A percentile compares a stretch with the other conserved stretches of the same genome.
Conservation (phyloP, 2,113 vertebrate species). For the Hydrolagus affinis region DNA sequence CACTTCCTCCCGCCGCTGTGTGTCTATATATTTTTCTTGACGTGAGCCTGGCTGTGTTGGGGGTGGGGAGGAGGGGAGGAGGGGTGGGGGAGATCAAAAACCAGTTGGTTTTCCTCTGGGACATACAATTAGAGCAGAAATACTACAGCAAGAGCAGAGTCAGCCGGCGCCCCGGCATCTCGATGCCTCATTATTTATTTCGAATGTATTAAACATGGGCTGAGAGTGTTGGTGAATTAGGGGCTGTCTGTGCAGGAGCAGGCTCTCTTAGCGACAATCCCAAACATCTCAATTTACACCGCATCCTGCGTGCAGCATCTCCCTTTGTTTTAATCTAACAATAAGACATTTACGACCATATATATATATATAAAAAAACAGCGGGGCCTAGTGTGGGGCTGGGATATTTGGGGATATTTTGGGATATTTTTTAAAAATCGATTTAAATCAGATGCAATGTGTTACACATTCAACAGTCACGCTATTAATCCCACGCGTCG, state of each 20-base stretch:
- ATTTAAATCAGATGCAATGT: too few relatives aligned
- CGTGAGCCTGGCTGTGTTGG: too few relatives aligned
- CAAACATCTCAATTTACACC: too few relatives aligned
- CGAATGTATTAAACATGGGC: constrained; percentile 47
- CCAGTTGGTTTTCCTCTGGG: constrained; percentile 48
- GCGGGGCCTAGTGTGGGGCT: too few relatives aligned
- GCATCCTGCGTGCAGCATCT: neutral
- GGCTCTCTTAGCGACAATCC: neutral
- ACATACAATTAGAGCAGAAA: constrained; percentile 47
- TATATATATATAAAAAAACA: too few relatives aligned
- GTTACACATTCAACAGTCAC: too few relatives aligned
- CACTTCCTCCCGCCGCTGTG: neutral
- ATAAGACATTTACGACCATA: neutral
- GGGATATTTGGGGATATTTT: too few relatives aligned
- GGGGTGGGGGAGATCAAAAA: constrained; percentile 35
- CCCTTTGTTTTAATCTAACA: neutral
- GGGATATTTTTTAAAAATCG: too few relatives aligned
- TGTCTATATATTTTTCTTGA: neutral
- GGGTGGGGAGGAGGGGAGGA: neutral
- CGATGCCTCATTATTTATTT: constrained; percentile 53
- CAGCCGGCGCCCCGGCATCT: constrained; percentile 40
- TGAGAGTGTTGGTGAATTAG: constrained; percentile 46
- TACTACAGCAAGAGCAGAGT: constrained; percentile 45
- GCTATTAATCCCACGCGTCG: too few relatives aligned
- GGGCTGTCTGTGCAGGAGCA: constrained; percentile 6